A percentile compares a stretch with the other conserved stretches of the same genome.
phyloP scores from a whole-genome alignment of 2,797 vertebrate genomes.

The Hippocampus kuda region DNA sequence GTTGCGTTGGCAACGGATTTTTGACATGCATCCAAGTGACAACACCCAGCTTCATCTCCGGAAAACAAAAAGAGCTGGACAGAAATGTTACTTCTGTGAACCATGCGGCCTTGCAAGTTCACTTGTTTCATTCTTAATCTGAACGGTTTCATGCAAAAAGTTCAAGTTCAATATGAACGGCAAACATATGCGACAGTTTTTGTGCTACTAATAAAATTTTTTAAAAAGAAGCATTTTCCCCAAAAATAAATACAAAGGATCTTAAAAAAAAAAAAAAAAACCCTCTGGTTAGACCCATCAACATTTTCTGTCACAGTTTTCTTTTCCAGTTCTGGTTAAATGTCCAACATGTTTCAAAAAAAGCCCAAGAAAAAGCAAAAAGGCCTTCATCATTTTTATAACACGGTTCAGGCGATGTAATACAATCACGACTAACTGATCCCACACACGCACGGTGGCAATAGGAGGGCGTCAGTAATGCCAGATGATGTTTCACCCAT shows the following conservation, averaged over 20 bases:
- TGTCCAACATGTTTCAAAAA: too few species aligned
- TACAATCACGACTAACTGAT: not conserved
- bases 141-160: not conserved
- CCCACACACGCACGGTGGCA: not conserved
- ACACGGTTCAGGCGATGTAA: too few species aligned
- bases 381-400: too few species aligned
- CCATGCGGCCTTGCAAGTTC: not conserved
- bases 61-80: not conserved
- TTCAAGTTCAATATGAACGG: not conserved
- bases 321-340: too few species aligned
- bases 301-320: too few species aligned
- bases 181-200: too few species aligned
- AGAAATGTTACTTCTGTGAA: not conserved
- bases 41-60: conserved; percentile 6
- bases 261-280: too few species aligned
- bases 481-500: not conserved
- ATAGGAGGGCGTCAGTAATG: not conserved
- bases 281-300: too few species aligned
- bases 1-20: conserved; percentile 30
- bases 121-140: not conserved
- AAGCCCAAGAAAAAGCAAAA: too few species aligned
- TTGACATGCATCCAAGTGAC: conserved; percentile 47
- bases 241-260: too few species aligned
- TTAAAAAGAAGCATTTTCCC: too few species aligned
- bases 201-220: too few species aligned